These are phyloP conservation scores for Zygogramma bicolorata DNA, from an alignment of 2,888 invertebrate genomes.

Conservation along the genomic window DNA sequence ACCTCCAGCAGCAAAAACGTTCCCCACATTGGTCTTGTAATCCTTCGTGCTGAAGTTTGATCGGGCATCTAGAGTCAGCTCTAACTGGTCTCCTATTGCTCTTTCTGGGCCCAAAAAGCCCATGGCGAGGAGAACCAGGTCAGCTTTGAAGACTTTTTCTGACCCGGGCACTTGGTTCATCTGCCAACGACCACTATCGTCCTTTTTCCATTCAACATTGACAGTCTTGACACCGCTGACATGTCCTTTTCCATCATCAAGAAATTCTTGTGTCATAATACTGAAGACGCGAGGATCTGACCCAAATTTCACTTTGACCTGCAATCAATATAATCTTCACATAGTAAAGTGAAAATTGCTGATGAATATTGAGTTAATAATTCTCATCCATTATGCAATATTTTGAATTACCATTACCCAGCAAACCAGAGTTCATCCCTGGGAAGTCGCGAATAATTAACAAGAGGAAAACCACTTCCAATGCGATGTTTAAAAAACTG, in stretches of 20 bases:
- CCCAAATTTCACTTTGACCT: conserved; percentile 85
- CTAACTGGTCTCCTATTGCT: conserved; percentile 84
- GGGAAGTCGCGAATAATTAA: too few relatives aligned
- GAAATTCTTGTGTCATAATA: conserved; percentile 94
- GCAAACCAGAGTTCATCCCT: too few relatives aligned
- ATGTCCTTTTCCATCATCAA: conserved; percentile 89
- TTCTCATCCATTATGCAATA: too few relatives aligned
- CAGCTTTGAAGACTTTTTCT: conserved; percentile 84
- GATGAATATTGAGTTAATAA: too few relatives aligned
- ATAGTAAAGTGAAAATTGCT: not conserved
- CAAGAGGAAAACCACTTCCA: too few relatives aligned
- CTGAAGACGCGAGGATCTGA: conserved; percentile 94
- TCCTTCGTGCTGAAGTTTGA: conserved; percentile 93
- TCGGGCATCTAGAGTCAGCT: conserved; percentile 87
- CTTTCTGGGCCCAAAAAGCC: conserved; percentile 98
- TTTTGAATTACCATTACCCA: too few relatives aligned
- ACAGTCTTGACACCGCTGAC: conserved; percentile 93
- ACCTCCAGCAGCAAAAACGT: conserved; percentile 97
- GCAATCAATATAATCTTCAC: conserved; percentile 13
- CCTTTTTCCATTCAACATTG: conserved; percentile 94
- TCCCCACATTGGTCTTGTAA: conserved; percentile 88
- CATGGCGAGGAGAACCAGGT: conserved; percentile 96
- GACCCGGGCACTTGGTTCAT: conserved; percentile 89
- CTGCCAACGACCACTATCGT: conserved; percentile 92
- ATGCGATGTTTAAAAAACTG: too few relatives aligned